Percentiles rank a stretch among this genome's conserved stretches.
Evolutionary conservation across 1,140 invertebrate species (phyloP).

Genomic region (Ericerus pela): DNA sequence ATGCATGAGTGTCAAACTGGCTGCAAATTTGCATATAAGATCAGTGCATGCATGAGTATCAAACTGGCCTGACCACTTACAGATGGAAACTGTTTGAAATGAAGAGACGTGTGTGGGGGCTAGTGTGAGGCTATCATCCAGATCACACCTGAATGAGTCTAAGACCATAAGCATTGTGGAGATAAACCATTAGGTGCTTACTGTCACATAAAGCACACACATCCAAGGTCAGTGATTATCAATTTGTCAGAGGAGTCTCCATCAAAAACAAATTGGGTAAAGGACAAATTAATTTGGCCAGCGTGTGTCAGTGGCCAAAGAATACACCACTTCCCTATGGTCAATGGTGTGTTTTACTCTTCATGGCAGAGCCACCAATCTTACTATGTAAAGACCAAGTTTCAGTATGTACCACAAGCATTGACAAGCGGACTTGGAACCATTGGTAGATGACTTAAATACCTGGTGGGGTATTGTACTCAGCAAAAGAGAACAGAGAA

Average conservation of each 20-base stretch:
- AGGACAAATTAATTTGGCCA: background rate
- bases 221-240: background rate
- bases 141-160: too few relatives aligned
- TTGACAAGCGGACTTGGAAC: slow-evolving; percentile 43
- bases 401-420: slow-evolving; percentile 25
- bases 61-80: too few relatives aligned
- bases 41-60: too few relatives aligned
- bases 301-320: background rate
- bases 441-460: slow-evolving; percentile 44
- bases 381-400: background rate
- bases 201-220: too few relatives aligned
- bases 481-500: slow-evolving; percentile 45
- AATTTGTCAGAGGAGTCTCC: background rate
- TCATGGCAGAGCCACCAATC: slow-evolving; percentile 17
- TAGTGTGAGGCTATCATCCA: too few relatives aligned
- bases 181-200: too few relatives aligned
- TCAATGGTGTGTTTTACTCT: slow-evolving; percentile 25
- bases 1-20: too few relatives aligned
- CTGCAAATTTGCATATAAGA: too few relatives aligned
- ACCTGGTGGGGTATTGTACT: slow-evolving; percentile 44
- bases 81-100: too few relatives aligned
- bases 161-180: too few relatives aligned
- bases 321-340: background rate
- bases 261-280: background rate
- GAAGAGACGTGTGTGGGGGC: too few relatives aligned